Base-by-base conservation (phyloP, 30 jellyfish, hydroid and myxozoan genomes). In the Aurelia coerulea region DNA sequence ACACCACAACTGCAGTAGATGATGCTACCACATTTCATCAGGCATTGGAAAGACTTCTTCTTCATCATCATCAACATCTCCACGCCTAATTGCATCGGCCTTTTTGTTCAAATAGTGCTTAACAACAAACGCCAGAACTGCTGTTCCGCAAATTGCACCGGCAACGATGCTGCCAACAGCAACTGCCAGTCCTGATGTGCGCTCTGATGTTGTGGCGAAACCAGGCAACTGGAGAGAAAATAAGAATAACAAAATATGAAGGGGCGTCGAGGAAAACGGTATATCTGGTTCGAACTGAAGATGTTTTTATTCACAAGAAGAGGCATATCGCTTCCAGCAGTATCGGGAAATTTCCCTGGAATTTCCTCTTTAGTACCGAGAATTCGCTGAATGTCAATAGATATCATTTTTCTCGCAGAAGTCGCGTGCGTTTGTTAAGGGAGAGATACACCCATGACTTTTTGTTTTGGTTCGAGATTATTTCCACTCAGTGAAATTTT, bases 1-100 rank as follows among this genome's bases (percentile, higher is more conserved):
- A 69, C 31, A 83, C 95, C 62, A 83, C n/a, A 9, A 52, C 88
- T 2, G 98, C 97, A 6, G 94, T 32, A 42, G 11, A 42, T 7
- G 11, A 5, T 18, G 76, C 76, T 84, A 90, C 97, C 97, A 92
- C 56, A 92, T 81, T 63, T 92, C 97, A 73, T 92, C 98, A 8
- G 98, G 98, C 94, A 86, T 70, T 17, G 98, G 98, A 82, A 78
- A 76, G 41, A 79, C 76, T 64, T 92, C 98, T 18, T 91, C 97
- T 53, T 78, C 96, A 3, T 62, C 81, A 54, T 78, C 95, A 56
- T 83, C 88, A 2, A n/a, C 67, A 17, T 34, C 74, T 7, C 73
- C 69, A 9, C 84, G 62, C 5, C 87, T 75, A 65, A 33, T 53
- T 0, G 62, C 86, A 2, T 49, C 86, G 3, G 87, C 87, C 58